Base-by-base conservation (phyloP, 2,113 vertebrate species). In the Hirundichthys speculiger region DNA sequence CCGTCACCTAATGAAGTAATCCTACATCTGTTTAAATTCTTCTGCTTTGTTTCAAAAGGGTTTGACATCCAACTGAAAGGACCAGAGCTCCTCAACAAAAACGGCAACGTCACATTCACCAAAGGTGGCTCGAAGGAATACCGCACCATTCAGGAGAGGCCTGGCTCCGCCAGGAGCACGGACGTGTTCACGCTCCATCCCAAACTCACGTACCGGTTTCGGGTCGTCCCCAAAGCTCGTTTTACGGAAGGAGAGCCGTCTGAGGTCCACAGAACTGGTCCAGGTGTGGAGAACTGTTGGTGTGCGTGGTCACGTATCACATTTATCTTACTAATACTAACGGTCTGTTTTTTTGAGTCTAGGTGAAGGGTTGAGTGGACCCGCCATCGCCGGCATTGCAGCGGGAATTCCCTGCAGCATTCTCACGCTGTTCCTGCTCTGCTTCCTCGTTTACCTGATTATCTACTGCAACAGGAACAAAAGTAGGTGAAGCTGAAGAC, bases 41-140 rank as follows among this genome's bases (percentile, higher is more conserved):
- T 51, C 30, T 27, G 2, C 22, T 30, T 43, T 24, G 10, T 13
- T 22, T n/a, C 42, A 27, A 12, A 70, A 92, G 91, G 88, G 2
- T 93, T 93, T 55, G 65, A 82, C 61, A 69, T 92, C 43, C 89
- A 92, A 69, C 78, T 91, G 89, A 88, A 74, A 62, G 90, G 90
- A n/a, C 84, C 90, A 1, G 60, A 65, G 20, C 77, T 84, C 4
- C 11, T 27, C 6, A 58, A 21, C 8, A 40, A 45, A 13, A 47
- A 30, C 19, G 39, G 1, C 0, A 41, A 42, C 5, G 25, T 1
- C 14, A 47, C 2, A 20, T 50, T 34, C 19, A 51, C 13, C 5
- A 64, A 27, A 62, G 27, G 52, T 48, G 50, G 30, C 14, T 38
- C 71, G 0, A 13, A 76, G 7, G 5, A 1, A 0, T 92, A 71